These are phyloP conservation scores for Gouania willdenowi DNA, from an alignment of 2,797 vertebrate genomes.

Conservation along the genomic window DNA sequence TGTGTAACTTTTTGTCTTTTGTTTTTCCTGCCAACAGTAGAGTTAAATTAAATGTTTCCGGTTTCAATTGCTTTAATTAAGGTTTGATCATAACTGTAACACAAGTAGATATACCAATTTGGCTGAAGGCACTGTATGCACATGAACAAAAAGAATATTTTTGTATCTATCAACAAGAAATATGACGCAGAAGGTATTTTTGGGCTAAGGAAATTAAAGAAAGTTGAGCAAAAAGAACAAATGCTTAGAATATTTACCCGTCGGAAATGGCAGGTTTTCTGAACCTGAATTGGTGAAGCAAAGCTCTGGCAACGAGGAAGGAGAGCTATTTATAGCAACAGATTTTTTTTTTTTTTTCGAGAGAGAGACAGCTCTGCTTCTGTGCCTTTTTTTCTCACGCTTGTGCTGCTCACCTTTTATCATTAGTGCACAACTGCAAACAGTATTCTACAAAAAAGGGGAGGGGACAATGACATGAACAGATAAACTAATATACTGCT, in stretches of 20 bases:
- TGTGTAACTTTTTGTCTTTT: constrained; percentile 16
- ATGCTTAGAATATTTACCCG: too few relatives aligned
- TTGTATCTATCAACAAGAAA: constrained; percentile 31
- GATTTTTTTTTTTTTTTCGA: constrained; percentile 78
- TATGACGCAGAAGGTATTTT: constrained; percentile 20
- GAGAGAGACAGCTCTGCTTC: constrained; percentile 71
- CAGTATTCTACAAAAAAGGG: constrained; percentile 39
- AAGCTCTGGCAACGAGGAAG: constrained; percentile 57
- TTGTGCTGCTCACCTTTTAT: constrained; percentile 36
- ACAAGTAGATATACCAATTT: too few relatives aligned
- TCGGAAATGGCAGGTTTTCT: constrained; percentile 45
- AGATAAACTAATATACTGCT: constrained; percentile 5
- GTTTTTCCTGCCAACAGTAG: constrained; percentile 18
- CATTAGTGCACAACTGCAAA: constrained; percentile 26
- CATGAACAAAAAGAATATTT: constrained; percentile 23
- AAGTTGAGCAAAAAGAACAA: constrained; percentile 11
- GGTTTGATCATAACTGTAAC: too few relatives aligned
- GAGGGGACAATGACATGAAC: constrained; percentile 1
- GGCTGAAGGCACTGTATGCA: constrained; percentile 3
- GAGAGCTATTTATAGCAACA: constrained; percentile 74
- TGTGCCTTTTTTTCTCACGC: constrained; percentile 52
- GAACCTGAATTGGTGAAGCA: constrained; percentile 59
- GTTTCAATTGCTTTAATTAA: too few relatives aligned
- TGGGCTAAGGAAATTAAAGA: constrained; percentile 8
- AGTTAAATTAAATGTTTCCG: constrained; percentile 7